Evolutionary conservation across 2,888 invertebrate species (phyloP).

Genomic region (Acanthosoma haemorrhoidale): DNA sequence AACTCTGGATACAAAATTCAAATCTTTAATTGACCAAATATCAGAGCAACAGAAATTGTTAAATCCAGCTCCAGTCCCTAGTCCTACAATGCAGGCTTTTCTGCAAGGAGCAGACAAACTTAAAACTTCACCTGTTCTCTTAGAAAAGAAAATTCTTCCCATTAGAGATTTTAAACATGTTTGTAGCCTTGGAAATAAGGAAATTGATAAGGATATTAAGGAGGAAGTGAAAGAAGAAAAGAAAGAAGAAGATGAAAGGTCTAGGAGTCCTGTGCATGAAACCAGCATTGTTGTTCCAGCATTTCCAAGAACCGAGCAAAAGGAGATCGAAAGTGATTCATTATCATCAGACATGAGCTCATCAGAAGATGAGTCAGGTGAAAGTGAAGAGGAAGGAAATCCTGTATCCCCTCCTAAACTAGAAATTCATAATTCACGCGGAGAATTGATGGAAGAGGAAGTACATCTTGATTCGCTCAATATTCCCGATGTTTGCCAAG

Average conservation of each 20-base stretch:
- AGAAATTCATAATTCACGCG: constrained; percentile 67
- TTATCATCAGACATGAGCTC: constrained; percentile 40
- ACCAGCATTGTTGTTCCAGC: constrained; percentile 61
- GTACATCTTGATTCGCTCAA: constrained; percentile 38
- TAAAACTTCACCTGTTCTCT: constrained; percentile 40
- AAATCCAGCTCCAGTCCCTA: constrained; percentile 67
- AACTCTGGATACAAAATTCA: constrained; percentile 75
- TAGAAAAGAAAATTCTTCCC: constrained; percentile 40
- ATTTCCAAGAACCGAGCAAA: constrained; percentile 50
- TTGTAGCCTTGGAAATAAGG: constrained; percentile 41
- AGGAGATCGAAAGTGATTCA: constrained; percentile 42
- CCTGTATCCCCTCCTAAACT: constrained; percentile 57
- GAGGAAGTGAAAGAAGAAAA: constrained; percentile 34
- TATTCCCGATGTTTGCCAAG: constrained; percentile 41
- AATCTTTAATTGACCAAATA: constrained; percentile 77
- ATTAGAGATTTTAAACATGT: constrained; percentile 43
- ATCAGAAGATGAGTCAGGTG: constrained; percentile 33
- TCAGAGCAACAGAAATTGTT: constrained; percentile 82
- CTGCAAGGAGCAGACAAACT: constrained; percentile 50
- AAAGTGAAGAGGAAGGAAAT: constrained; percentile 35
- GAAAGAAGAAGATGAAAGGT: constrained; percentile 45
- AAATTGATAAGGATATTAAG: constrained; percentile 31
- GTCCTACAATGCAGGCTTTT: constrained; percentile 64
- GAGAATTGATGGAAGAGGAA: constrained; percentile 55
- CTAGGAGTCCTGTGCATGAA: constrained; percentile 59